A percentile compares a stretch with the other conserved stretches of the same genome.
These are phyloP conservation scores for Phaonia tiefii DNA, from an alignment of 2,888 invertebrate species.

Conservation along the genomic window DNA sequence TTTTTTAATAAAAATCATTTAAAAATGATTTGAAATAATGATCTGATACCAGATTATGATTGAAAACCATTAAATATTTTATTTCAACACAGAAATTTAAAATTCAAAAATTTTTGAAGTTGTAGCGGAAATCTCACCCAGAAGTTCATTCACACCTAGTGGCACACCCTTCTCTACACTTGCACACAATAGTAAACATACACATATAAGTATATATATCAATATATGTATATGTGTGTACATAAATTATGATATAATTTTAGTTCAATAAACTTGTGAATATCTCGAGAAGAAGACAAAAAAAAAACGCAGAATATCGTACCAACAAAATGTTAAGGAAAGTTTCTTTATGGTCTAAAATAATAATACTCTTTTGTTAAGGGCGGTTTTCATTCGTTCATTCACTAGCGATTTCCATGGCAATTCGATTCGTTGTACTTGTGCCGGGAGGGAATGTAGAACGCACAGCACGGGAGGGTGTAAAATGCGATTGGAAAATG, in stretches of 20 bases:
- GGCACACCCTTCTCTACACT: too few relatives aligned
- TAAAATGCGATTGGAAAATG: constrained; percentile 30
- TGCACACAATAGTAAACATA: too few relatives aligned
- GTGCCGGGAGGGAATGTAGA: constrained; percentile 67
- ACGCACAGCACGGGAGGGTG: constrained; percentile 54
- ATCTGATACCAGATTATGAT: too few relatives aligned
- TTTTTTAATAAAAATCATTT: too few relatives aligned
- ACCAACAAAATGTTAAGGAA: constrained; percentile 8
- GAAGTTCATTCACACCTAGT: neutral
- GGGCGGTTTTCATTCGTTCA: constrained; percentile 17
- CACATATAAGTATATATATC: too few relatives aligned
- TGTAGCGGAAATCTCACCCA: too few relatives aligned
- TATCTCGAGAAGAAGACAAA: neutral
- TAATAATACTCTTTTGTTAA: constrained; percentile 13
- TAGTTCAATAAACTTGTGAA: constrained; percentile 61
- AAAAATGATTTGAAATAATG: too few relatives aligned
- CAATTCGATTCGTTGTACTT: constrained; percentile 26
- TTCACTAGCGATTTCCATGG: constrained; percentile 30
- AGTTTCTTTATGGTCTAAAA: neutral
- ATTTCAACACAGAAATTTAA: too few relatives aligned
- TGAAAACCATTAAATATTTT: too few relatives aligned
- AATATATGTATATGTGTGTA: too few relatives aligned
- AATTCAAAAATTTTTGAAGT: too few relatives aligned
- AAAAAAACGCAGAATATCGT: neutral
- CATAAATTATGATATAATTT: constrained; percentile 47